Percentiles rank a stretch among this genome's conserved stretches.
Conservation (phyloP, 2,888 invertebrate genomes). For the Drosophila antonietae region DNA sequence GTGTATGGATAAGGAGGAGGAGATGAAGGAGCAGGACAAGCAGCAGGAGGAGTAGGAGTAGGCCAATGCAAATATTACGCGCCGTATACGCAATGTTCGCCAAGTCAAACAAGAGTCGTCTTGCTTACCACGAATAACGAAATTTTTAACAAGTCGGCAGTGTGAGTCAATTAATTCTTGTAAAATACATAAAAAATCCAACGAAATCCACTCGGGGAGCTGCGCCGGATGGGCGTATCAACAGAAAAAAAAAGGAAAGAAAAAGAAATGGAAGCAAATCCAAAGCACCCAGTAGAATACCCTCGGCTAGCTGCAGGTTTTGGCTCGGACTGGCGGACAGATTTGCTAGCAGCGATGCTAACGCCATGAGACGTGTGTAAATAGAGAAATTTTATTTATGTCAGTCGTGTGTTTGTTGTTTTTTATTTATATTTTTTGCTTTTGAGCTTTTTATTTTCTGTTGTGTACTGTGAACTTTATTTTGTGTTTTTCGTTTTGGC, state of each 20-base stretch:
- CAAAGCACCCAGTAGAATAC: conserved; percentile 68
- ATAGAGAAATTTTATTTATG: conserved; percentile 74
- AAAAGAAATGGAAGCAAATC: conserved; percentile 46
- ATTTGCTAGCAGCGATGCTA: conserved; percentile 12
- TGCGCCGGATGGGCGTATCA: background rate
- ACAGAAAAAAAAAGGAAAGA: background rate
- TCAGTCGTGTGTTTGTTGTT: conserved; percentile 46
- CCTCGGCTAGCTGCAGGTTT: conserved; percentile 11
- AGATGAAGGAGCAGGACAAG: too few relatives aligned
- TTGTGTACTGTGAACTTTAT: conserved; percentile 58
- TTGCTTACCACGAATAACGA: conserved; percentile 47
- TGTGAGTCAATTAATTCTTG: conserved; percentile 75
- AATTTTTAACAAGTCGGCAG: conserved; percentile 63
- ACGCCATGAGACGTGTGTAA: conserved; percentile 70
- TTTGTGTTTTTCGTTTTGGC: conserved; percentile 61
- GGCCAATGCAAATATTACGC: conserved; percentile 51
- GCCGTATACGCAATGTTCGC: conserved; percentile 64
- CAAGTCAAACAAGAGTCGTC: conserved; percentile 58
- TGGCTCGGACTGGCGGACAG: background rate
- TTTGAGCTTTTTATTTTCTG: conserved; percentile 7
- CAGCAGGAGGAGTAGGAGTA: background rate
- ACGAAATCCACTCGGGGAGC: conserved; percentile 39
- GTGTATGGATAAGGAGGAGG: conserved; percentile 13
- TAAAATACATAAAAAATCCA: conserved; percentile 60
- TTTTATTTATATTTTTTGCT: background rate